phyloP scores from a whole-genome alignment of 2,888 invertebrate species.

The Ryuthela nishihirai region DNA sequence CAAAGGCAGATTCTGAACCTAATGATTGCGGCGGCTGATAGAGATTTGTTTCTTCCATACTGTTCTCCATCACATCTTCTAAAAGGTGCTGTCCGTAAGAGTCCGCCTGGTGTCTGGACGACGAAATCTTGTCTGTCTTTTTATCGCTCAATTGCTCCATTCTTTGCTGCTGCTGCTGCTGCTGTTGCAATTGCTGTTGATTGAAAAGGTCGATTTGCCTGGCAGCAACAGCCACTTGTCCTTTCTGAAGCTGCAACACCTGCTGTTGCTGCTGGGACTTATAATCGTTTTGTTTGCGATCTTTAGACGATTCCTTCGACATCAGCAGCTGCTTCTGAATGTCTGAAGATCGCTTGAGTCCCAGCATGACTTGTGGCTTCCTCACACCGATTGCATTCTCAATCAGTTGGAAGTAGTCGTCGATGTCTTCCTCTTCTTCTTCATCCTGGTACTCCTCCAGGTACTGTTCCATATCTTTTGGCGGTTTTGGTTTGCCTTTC shows the following conservation, averaged over 20 bases:
- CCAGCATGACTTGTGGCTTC: conserved; percentile 11
- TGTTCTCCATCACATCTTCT: too few species aligned
- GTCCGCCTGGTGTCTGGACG: too few species aligned
- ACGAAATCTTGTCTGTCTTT: too few species aligned
- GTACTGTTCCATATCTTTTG: conserved; percentile 12
- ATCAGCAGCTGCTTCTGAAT: conserved; percentile 14
- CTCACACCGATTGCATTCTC: conserved; percentile 19
- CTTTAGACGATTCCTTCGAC: conserved; percentile 3
- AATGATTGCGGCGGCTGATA: too few species aligned
- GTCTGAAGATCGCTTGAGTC: conserved; percentile 12
- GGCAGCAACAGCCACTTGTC: conserved; percentile 14
- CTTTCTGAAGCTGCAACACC: too few species aligned
- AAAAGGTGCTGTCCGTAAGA: too few species aligned
- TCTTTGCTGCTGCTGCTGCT: too few species aligned
- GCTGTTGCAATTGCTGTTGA: conserved; percentile 1
- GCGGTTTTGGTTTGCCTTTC: conserved; percentile 10
- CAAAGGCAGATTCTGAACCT: too few species aligned
- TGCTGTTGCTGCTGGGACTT: not conserved
- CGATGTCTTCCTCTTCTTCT: conserved; percentile 26
- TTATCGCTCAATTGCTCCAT: too few species aligned
- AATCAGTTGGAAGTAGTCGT: conserved; percentile 32
- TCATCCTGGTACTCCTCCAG: conserved; percentile 21
- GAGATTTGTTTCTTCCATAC: too few species aligned
- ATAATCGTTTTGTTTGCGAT: not conserved
- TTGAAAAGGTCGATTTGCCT: conserved; percentile 16